A percentile compares a stretch with the other conserved stretches of the same genome.
phyloP scores from a whole-genome alignment of 1,140 invertebrate species.

The Nixonia krombeini region DNA sequence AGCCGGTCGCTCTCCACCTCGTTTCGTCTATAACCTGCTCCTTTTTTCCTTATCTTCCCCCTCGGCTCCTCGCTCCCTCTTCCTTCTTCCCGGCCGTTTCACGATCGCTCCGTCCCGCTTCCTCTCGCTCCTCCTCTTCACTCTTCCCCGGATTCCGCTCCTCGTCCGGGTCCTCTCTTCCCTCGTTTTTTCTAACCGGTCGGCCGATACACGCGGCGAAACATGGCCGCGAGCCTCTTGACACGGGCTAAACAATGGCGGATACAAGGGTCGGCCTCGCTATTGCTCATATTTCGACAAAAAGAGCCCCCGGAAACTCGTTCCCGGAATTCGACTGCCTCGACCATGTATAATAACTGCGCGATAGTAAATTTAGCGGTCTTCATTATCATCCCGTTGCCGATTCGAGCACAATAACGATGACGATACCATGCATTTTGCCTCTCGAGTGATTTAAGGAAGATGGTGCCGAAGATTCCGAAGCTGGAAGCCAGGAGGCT shows the following conservation, averaged over 20 bases:
- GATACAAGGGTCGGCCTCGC: conserved; percentile 54
- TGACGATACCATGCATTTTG: too few species aligned
- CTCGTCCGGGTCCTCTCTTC: conserved; percentile 29
- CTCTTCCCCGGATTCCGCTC: conserved; percentile 1
- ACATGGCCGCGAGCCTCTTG: conserved; percentile 67
- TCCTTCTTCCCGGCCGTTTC: conserved; percentile 21
- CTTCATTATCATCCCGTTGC: too few species aligned
- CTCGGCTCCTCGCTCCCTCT: conserved; percentile 33
- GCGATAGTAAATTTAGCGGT: too few species aligned
- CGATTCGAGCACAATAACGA: too few species aligned
- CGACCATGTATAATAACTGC: conserved; percentile 42
- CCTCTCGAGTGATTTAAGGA: too few species aligned
- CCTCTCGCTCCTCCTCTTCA: conserved; percentile 41
- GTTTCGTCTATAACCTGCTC: conserved; percentile 53
- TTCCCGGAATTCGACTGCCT: conserved; percentile 30
- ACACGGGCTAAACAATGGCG: conserved; percentile 68
- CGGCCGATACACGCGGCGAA: conserved; percentile 58
- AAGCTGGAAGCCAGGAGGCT: too few species aligned
- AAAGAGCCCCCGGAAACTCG: conserved; percentile 19
- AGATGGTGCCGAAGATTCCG: too few species aligned
- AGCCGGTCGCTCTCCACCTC: conserved; percentile 15
- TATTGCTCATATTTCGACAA: conserved; percentile 53
- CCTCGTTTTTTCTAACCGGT: conserved; percentile 59
- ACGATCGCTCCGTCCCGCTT: conserved; percentile 25
- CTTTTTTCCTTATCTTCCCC: conserved; percentile 46